Base-by-base conservation (phyloP, 2,888 invertebrate species). In the Stegophylla sp. region DNA sequence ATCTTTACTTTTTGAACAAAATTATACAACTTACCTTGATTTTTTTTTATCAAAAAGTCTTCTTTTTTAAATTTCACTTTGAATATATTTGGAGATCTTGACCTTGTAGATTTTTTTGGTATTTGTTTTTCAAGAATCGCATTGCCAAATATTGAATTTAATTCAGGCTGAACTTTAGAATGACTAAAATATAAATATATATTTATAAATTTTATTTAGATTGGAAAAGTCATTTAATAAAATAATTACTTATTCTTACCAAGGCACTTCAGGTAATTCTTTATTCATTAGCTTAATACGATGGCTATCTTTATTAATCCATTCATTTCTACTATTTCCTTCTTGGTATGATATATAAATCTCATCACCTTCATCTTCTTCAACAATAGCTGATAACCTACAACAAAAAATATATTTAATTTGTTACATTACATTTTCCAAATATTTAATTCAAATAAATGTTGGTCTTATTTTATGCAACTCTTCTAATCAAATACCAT, bases 251-350 rank as follows among this genome's bases (percentile, higher is more conserved):
- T n/a, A n/a, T 53, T 5, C 23, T 61, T 63, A 63, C 71, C 10
- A 23, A 1, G 43, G 41, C n/a, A 17, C 48, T 71, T 59, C 48
- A 15, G n/a, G 15, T n/a, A 28, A 59, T 1, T 3, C 7, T 20
- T 51, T 23, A 3, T 20, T 41, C 41, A 53, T 64, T 17, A 48
- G 56, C 43, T 82, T 69, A 71, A 97, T 87, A 64, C 95, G 89
- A 4, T 94, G 91, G 85, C 95, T 96, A 85, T 91, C 92, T 88
- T 96, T 94, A 53, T 91, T 91, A 84, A 97, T 93, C 97, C 97
- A 97, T 88, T 97, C 97, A 85, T 96, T 96, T n/a, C 59, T 20
- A 15, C 59, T 23, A 74, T 82, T 82, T 10, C 82, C 82, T n/a
- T 79, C 81, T 26, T 76, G 66, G 2, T 82, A 82, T n/a, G 77